These are phyloP conservation scores for Eulemur macaco DNA, from an alignment of 2,113 vertebrate genomes.

Conservation along the genomic window DNA sequence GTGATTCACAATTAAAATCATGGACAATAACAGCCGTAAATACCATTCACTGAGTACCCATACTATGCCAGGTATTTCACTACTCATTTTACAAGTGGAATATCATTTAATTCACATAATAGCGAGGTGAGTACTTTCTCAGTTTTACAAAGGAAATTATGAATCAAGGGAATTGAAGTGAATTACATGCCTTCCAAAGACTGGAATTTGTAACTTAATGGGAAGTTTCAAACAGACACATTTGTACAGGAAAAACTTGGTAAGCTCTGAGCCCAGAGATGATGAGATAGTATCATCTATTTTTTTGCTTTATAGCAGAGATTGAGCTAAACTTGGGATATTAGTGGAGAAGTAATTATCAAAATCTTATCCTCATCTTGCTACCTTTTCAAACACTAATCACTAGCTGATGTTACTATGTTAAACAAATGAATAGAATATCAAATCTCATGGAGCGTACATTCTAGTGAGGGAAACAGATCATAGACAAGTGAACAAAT, in stretches of 20 bases:
- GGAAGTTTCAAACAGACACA: neutral
- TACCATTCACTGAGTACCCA: neutral
- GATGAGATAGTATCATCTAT: neutral
- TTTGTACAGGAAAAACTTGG: constrained; percentile 3
- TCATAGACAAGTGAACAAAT: neutral
- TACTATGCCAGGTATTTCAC: neutral
- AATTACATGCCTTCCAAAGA: neutral
- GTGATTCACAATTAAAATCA: neutral
- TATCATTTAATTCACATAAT: constrained; percentile 2
- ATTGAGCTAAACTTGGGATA: neutral
- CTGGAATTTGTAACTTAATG: neutral
- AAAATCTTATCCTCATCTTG: neutral
- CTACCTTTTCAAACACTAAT: neutral
- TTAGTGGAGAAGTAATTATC: neutral
- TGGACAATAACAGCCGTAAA: neutral
- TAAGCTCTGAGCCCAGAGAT: neutral
- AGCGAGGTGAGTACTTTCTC: neutral
- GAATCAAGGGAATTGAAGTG: neutral
- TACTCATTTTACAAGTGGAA: neutral
- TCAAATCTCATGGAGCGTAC: neutral
- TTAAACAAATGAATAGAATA: neutral
- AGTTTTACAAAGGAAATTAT: neutral
- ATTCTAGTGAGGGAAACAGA: neutral
- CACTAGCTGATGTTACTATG: neutral
- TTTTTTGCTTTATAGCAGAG: neutral